A percentile compares a stretch with the other conserved stretches of the same genome.
Evolutionary conservation across 2,888 invertebrate species (phyloP).

Genomic region (Hoplodrina ambigua): DNA sequence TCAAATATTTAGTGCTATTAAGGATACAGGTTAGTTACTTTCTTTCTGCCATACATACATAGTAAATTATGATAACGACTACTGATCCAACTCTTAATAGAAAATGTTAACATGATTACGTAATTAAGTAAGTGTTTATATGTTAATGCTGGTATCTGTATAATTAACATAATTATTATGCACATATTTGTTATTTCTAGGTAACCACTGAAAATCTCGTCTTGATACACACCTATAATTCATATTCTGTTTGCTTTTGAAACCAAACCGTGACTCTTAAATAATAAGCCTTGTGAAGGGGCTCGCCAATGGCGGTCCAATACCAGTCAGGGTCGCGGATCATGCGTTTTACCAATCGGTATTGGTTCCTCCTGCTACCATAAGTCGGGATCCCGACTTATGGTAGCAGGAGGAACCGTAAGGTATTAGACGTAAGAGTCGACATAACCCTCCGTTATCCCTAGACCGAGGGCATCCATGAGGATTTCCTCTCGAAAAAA

Average conservation of each 20-base stretch:
- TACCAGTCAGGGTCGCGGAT: no score
- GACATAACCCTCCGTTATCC: no score
- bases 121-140: constrained; percentile 20
- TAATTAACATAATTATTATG: constrained; percentile 26
- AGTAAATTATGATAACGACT: constrained; percentile 12
- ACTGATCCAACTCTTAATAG: neutral
- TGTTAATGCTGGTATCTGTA: neutral
- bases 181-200: constrained; percentile 28
- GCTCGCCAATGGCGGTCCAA: no score
- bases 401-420: no score
- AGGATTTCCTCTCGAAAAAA: no score
- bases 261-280: neutral
- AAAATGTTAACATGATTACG: constrained; percentile 21
- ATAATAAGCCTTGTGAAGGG: neutral
- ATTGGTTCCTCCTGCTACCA: no score
- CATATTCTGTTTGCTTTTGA: neutral
- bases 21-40: constrained; percentile 8
- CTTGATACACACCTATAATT: neutral
- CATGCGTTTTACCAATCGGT: no score
- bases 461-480: no score
- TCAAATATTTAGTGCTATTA: constrained; percentile 13
- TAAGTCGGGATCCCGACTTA: no score
- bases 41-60: constrained; percentile 18
- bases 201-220: constrained; percentile 23
- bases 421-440: no score